Evolutionary conservation across 2,797 vertebrate species (phyloP).

Genomic region (Chelidonichthys spinosus): DNA sequence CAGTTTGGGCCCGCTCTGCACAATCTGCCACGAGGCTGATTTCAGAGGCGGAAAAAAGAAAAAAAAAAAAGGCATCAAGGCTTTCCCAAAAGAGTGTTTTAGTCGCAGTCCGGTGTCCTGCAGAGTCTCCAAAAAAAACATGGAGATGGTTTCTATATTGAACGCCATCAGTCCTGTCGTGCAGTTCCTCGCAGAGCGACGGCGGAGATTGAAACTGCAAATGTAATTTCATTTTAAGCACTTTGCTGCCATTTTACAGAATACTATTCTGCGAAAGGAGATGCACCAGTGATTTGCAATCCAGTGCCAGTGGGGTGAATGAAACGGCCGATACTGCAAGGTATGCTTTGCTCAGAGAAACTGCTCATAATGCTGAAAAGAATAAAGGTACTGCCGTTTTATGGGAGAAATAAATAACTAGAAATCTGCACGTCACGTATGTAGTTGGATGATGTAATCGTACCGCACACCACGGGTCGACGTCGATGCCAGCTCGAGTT

Average conservation of each 20-base stretch:
- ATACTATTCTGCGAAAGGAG: slow-evolving; percentile 7
- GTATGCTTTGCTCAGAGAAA: not conserved
- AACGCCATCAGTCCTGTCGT: slow-evolving; percentile 5
- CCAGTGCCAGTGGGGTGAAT: slow-evolving; percentile 12
- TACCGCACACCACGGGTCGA: slow-evolving; percentile 7
- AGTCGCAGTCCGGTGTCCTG: slow-evolving; percentile 33
- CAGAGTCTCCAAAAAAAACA: slow-evolving; percentile 4
- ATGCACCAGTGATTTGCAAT: slow-evolving; percentile 21
- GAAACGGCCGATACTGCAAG: slow-evolving; percentile 23
- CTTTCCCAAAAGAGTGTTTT: slow-evolving; percentile 43
- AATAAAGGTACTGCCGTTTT: not conserved
- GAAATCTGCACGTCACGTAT: not conserved
- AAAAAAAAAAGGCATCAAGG: slow-evolving; percentile 28
- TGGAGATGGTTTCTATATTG: not conserved
- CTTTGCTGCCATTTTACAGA: slow-evolving; percentile 14
- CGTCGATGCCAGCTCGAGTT: slow-evolving; percentile 4
- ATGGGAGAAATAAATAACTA: not conserved
- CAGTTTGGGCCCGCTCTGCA: slow-evolving; percentile 63
- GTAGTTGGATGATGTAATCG: slow-evolving; percentile 6
- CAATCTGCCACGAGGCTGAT: slow-evolving; percentile 70
- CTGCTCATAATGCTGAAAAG: slow-evolving; percentile 14
- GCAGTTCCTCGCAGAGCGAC: slow-evolving; percentile 2
- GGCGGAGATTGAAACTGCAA: slow-evolving; percentile 23
- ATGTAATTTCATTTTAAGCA: slow-evolving; percentile 29
- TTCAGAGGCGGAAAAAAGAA: slow-evolving; percentile 28